Evolutionary conservation across 2,113 vertebrate genomes (phyloP), one percentile per base, ranked within the genome.

Genomic region (Planiliza haematocheilus): DNA sequence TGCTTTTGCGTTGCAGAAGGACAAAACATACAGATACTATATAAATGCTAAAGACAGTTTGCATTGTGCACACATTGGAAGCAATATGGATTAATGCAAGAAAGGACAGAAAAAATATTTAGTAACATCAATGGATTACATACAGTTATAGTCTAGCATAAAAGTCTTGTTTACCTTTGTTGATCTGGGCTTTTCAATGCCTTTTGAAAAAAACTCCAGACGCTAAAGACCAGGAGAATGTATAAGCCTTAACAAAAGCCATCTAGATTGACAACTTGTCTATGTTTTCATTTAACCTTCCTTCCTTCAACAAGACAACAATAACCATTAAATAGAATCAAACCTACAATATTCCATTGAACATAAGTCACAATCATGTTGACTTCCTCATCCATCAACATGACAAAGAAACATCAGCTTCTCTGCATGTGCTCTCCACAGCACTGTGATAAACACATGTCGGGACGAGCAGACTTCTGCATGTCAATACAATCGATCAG

Each of bases 401-500:
- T 38, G 74, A 53, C 43, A 2, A 49, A 21, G 64, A 69, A 64
- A 56, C 41, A 50, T 63, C 60, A 41, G 51, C 16, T 37, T 37
- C 20, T 38, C 74, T 43, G 69, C 56, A 17, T 59, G 68, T 30
- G 63, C 11, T 70, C 74, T 42, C 62, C 13, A 36, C 42, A 4
- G 65, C 46, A 2, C 68, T 41, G 76, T 60, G 86, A 83, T 81
- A 77, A 90, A 87, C 79, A 82, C 81, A 59, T 43, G 74, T 85
- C 45, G 20, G 79, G 77, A 70, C 56, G 58, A 10, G 36, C 55
- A 81, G 82, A 71, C 66, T 63, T 62, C 48, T 18, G 36, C 20
- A 0, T 13, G 24, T 86, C 89, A 34, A 85, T 86, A 30, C 48
- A 1, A 91, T 90, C 65, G 83, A 92, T 75, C 61, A 18, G 66